A percentile compares a stretch with the other conserved stretches of the same genome.
These are phyloP conservation scores for Acrobasis repandana DNA, from an alignment of 2,888 invertebrate species.

Conservation along the genomic window DNA sequence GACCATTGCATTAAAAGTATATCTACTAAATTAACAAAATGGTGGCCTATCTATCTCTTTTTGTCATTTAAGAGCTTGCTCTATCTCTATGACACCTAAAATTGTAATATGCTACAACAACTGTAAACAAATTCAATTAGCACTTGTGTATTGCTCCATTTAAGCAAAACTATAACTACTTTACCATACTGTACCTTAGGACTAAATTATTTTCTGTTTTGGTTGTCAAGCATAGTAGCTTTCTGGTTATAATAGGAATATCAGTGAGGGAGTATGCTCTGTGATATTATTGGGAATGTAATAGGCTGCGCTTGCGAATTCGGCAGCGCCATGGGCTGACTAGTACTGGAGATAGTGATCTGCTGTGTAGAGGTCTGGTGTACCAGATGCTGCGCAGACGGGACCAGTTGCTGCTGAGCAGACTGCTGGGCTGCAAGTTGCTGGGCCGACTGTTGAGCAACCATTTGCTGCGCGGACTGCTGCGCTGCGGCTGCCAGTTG, in stretches of 20 bases:
- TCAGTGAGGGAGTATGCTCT: slow-evolving; percentile 75
- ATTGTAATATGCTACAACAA: background rate
- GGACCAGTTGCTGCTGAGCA: slow-evolving; percentile 70
- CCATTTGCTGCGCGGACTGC: slow-evolving; percentile 57
- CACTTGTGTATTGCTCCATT: slow-evolving; percentile 7
- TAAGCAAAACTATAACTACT: slow-evolving; percentile 4
- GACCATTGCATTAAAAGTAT: too few relatives aligned
- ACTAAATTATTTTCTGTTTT: background rate
- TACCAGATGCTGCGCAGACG: slow-evolving; percentile 67
- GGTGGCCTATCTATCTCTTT: too few relatives aligned
- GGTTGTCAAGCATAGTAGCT: background rate
- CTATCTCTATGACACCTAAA: background rate
- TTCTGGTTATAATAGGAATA: slow-evolving; percentile 5
- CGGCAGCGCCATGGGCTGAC: slow-evolving; percentile 73
- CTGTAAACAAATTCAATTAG: slow-evolving; percentile 6
- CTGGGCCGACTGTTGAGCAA: slow-evolving; percentile 63
- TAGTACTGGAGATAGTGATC: slow-evolving; percentile 75
- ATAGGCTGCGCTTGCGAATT: slow-evolving; percentile 75
- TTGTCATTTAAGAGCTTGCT: too few relatives aligned
- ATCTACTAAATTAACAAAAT: too few relatives aligned
- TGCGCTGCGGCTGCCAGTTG: slow-evolving; percentile 59
- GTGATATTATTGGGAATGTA: slow-evolving; percentile 77
- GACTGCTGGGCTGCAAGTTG: slow-evolving; percentile 70
- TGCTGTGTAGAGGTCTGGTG: slow-evolving; percentile 77
- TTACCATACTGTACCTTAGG: too few relatives aligned